phyloP scores from a whole-genome alignment of 2,888 invertebrate genomes.

The Dicyrtomina minuta region DNA sequence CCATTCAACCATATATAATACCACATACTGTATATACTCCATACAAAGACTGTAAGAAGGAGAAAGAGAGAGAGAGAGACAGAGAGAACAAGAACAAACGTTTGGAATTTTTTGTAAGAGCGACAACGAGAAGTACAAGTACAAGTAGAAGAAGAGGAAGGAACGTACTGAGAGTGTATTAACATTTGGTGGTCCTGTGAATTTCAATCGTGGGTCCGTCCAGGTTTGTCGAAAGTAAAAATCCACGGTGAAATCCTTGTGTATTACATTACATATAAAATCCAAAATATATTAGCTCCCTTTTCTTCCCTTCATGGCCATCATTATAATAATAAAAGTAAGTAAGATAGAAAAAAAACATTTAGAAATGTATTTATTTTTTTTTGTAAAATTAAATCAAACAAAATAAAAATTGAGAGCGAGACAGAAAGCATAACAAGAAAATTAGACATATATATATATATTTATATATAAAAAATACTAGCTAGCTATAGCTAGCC shows the following conservation, averaged over 20 bases:
- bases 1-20: no score
- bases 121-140: neutral
- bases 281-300: slow-evolving; percentile 31
- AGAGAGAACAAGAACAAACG: no score
- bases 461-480: slow-evolving; percentile 6
- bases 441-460: neutral
- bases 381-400: slow-evolving; percentile 12
- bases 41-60: no score
- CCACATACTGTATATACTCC: no score
- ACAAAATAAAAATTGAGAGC: slow-evolving; percentile 9
- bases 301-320: neutral
- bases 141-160: neutral
- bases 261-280: slow-evolving; percentile 34
- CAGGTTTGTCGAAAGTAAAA: slow-evolving; percentile 99
- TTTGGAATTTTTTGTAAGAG: no score
- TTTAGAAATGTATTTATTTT: slow-evolving; percentile 28
- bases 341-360: slow-evolving; percentile 36
- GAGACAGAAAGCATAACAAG: slow-evolving; percentile 3
- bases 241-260: slow-evolving; percentile 86
- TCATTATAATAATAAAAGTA: slow-evolving; percentile 33
- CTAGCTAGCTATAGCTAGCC: slow-evolving; percentile 6
- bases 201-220: slow-evolving; percentile 93
- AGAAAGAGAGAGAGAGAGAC: no score
- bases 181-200: slow-evolving; percentile 83
- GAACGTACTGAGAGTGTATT: slow-evolving; percentile 77